These are phyloP conservation scores for Perithous albicinctus DNA, from an alignment of 2,888 invertebrate species.

Conservation along the genomic window DNA sequence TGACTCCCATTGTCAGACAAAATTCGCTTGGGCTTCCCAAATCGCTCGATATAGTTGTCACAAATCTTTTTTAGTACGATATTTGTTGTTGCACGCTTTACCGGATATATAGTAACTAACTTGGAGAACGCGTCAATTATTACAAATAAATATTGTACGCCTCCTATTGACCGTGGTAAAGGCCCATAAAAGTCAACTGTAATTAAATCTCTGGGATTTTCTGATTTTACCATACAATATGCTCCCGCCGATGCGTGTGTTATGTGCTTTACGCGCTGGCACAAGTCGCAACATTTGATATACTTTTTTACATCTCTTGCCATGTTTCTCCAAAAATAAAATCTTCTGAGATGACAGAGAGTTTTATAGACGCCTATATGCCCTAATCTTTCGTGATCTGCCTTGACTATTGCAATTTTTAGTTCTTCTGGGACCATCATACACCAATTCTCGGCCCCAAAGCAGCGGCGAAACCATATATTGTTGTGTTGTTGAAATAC, in stretches of 20 bases:
- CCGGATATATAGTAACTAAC: background rate
- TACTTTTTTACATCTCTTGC: background rate
- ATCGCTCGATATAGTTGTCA: background rate
- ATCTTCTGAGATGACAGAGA: background rate
- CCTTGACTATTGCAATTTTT: background rate
- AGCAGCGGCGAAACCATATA: background rate
- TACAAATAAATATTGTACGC: background rate
- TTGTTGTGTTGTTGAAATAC: background rate
- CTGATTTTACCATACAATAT: background rate
- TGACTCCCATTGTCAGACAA: background rate
- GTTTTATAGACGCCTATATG: background rate
- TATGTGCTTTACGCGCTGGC: background rate
- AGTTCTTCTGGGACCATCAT: background rate
- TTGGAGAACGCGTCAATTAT: background rate
- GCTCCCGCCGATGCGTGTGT: background rate
- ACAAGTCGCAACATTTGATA: background rate
- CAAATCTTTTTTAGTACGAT: background rate
- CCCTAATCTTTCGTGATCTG: background rate
- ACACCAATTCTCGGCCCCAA: too few species aligned
- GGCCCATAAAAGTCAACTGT: constrained; percentile 2
- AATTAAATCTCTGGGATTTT: background rate
- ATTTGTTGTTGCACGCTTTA: background rate
- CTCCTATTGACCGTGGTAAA: background rate
- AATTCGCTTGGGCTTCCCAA: background rate
- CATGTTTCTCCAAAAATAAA: background rate